Conservation (phyloP, 2,113 vertebrate genomes). For the Pterocles burchelli region DNA sequence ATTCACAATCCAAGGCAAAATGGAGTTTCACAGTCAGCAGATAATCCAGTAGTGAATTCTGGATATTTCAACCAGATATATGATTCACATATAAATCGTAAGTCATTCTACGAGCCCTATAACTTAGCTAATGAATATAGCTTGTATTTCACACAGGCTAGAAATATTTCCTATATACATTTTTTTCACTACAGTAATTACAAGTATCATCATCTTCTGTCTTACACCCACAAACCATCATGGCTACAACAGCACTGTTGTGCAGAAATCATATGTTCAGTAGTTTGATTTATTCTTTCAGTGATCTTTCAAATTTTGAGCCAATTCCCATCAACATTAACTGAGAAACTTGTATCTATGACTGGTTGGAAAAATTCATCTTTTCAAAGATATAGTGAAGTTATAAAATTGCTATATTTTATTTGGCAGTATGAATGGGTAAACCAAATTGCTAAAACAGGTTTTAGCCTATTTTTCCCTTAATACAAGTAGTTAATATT, state of each 20-base stretch:
- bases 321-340: neutral
- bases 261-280: neutral
- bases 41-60: neutral
- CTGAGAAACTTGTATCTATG: neutral
- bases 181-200: neutral
- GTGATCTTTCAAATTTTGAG: neutral
- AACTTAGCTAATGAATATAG: neutral
- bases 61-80: neutral
- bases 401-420: neutral
- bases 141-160: neutral
- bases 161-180: constrained; percentile 1
- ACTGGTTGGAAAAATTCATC: neutral
- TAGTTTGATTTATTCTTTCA: neutral
- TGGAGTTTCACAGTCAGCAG: neutral
- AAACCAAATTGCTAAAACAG: neutral
- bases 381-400: neutral
- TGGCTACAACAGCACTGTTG: neutral
- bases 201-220: neutral
- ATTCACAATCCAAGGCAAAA: neutral
- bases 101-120: neutral
- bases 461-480: neutral
- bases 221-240: neutral
- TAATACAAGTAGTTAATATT: neutral
- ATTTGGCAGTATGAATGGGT: neutral
- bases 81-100: neutral